phyloP scores from a whole-genome alignment of 2,888 invertebrate genomes.

The Deladenus siricidicola region DNA sequence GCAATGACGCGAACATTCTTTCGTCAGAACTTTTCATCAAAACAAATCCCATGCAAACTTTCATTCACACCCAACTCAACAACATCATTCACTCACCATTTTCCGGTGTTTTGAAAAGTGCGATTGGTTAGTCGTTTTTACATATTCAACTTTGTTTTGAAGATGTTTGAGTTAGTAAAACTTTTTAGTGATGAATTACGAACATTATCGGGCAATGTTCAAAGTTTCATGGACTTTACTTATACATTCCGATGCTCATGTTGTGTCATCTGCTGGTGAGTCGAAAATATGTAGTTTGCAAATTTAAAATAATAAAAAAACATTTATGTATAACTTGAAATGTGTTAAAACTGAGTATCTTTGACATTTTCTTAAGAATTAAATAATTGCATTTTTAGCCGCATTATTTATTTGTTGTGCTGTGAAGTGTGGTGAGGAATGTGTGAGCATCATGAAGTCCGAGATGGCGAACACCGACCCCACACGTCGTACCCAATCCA shows the following conservation, averaged over 20 bases:
- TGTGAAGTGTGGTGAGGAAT: constrained; percentile 80
- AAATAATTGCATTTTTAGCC: constrained; percentile 62
- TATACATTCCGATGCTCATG: constrained; percentile 71
- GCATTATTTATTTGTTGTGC: constrained; percentile 84
- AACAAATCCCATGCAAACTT: constrained; percentile 65
- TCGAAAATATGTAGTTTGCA: too few species aligned
- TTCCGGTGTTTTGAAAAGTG: constrained; percentile 77
- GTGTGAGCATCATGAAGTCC: constrained; percentile 77
- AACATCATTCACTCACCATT: constrained; percentile 73
- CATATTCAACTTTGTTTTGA: background rate
- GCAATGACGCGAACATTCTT: constrained; percentile 3
- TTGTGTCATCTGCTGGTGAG: constrained; percentile 58
- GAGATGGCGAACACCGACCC: constrained; percentile 78
- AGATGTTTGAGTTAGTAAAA: background rate
- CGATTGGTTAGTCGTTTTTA: constrained; percentile 57
- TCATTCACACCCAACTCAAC: constrained; percentile 66
- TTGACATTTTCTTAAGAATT: too few species aligned
- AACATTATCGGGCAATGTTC: constrained; percentile 64
- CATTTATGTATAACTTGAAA: too few species aligned
- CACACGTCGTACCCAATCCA: constrained; percentile 71
- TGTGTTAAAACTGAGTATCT: too few species aligned
- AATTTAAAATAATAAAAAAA: constrained; percentile 3
- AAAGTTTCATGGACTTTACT: constrained; percentile 90
- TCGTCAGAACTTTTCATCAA: constrained; percentile 32
- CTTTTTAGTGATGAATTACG: constrained; percentile 64